Evolutionary conservation across 2,113 vertebrate genomes (phyloP).

Genomic region (Anthoscopus minutus): DNA sequence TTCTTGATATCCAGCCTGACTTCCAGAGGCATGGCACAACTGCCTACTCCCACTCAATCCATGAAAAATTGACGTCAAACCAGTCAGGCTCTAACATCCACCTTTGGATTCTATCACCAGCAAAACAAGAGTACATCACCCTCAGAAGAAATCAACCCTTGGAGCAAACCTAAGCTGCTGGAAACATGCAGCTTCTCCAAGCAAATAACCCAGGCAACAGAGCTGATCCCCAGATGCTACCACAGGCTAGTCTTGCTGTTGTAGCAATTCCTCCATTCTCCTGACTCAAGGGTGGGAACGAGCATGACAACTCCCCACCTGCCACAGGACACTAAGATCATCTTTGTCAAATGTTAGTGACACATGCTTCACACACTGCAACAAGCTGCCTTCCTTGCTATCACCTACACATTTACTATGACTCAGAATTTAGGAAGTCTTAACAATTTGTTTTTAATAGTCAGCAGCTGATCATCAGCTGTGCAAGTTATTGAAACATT

Average conservation of each 20-base stretch:
- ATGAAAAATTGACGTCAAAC: conserved; percentile 46
- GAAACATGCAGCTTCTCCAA: neutral
- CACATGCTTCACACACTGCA: neutral
- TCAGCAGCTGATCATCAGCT: neutral
- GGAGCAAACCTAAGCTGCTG: neutral
- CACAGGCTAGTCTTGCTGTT: neutral
- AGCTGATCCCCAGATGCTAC: neutral
- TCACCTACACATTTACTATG: neutral
- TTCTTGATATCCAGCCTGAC: neutral
- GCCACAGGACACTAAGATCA: neutral
- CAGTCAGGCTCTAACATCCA: neutral
- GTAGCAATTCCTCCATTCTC: neutral
- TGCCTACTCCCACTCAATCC: conserved; percentile 44
- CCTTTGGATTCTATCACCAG: neutral
- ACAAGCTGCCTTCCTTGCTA: neutral
- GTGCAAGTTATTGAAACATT: neutral
- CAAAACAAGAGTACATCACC: neutral
- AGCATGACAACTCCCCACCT: neutral
- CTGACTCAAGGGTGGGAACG: neutral
- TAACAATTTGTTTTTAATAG: neutral
- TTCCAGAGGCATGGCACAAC: conserved; percentile 27
- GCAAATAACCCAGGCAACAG: neutral
- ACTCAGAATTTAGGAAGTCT: neutral
- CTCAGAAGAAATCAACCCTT: neutral
- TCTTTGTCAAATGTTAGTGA: neutral